These are phyloP conservation scores for Rhinopomastus cyanomelas DNA, from an alignment of 2,113 vertebrate genomes.

Conservation along the genomic window DNA sequence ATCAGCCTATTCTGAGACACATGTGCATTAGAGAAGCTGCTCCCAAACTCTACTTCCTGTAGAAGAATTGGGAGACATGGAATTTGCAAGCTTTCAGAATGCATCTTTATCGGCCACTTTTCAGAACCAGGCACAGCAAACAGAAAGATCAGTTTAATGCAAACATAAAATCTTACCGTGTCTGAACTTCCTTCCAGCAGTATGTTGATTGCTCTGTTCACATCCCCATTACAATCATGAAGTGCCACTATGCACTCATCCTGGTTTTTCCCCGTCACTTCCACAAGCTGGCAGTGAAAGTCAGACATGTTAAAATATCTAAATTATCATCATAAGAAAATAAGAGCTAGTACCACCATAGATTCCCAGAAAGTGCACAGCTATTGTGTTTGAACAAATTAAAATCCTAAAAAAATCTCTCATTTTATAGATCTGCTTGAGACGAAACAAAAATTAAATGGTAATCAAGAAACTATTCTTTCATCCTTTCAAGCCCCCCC, in stretches of 20 bases:
- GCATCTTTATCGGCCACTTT: background rate
- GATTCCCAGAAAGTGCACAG: background rate
- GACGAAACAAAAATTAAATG: background rate
- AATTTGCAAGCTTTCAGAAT: background rate
- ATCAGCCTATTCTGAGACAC: background rate
- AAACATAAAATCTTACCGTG: conserved; percentile 75
- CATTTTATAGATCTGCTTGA: background rate
- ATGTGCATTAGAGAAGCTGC: background rate
- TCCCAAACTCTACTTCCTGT: background rate
- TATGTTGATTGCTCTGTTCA: conserved; percentile 95
- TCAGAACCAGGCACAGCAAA: background rate
- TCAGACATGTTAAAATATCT: conserved; percentile 19
- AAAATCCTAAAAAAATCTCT: background rate
- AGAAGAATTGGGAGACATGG: background rate
- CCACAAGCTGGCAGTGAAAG: conserved; percentile 85
- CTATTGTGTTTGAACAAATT: background rate
- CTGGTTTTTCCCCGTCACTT: conserved; percentile 94
- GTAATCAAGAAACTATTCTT: background rate
- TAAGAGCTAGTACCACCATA: background rate
- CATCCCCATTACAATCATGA: conserved; percentile 92
- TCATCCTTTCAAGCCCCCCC: background rate
- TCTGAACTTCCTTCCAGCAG: conserved; percentile 91
- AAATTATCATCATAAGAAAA: background rate
- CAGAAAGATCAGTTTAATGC: background rate
- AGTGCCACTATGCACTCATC: conserved; percentile 95